These are phyloP conservation scores for Etheostoma nigrum DNA, from an alignment of 2,797 vertebrate genomes.

Conservation along the genomic window DNA sequence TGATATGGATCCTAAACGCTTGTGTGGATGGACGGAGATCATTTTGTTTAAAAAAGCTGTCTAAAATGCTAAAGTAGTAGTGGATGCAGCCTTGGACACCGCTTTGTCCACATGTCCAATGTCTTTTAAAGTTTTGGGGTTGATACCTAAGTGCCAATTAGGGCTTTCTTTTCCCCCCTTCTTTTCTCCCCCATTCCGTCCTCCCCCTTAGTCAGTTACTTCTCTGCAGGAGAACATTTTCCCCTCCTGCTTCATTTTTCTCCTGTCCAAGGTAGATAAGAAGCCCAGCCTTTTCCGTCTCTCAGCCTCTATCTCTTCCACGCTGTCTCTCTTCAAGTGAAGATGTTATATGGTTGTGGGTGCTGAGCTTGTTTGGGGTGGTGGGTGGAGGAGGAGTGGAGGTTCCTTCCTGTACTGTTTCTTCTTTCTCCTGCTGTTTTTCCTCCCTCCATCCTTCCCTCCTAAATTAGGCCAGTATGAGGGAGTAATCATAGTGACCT, in stretches of 20 bases:
- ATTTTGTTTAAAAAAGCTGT: too few relatives aligned
- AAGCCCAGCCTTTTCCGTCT: background rate
- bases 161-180: background rate
- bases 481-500: slow-evolving; percentile 41
- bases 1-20: too few relatives aligned
- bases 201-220: background rate
- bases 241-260: background rate
- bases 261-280: slow-evolving; percentile 1
- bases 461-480: slow-evolving; percentile 61
- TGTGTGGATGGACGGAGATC: too few relatives aligned
- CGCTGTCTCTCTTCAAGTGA: slow-evolving; percentile 29
- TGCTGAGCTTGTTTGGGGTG: slow-evolving; percentile 52
- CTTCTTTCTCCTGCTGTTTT: slow-evolving; percentile 45
- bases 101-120: background rate
- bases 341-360: slow-evolving; percentile 74
- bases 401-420: slow-evolving; percentile 56
- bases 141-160: slow-evolving; percentile 2
- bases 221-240: background rate
- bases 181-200: background rate
- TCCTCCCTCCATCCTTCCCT: slow-evolving; percentile 19
- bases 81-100: background rate
- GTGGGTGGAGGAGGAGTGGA: slow-evolving; percentile 43
- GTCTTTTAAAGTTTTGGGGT: slow-evolving; percentile 7
- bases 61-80: too few relatives aligned
- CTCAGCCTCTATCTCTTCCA: background rate